Conservation (phyloP, 2,888 invertebrate species). For the Ornithoptera priamus region DNA sequence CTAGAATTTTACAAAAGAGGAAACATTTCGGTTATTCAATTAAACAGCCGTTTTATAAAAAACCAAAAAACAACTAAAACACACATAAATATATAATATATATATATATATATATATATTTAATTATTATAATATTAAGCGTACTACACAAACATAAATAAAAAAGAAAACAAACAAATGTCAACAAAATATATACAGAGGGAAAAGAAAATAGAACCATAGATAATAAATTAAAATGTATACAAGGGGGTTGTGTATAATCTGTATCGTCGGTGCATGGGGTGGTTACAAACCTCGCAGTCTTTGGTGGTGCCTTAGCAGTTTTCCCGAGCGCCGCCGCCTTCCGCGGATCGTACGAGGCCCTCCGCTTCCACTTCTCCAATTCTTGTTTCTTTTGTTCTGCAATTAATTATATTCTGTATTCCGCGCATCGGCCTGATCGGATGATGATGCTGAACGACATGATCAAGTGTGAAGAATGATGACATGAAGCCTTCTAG, state of each 20-base stretch:
- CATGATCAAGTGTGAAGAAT: no score
- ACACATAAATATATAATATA: not conserved
- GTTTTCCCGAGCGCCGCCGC: slow-evolving; percentile 71
- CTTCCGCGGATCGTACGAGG: slow-evolving; percentile 93
- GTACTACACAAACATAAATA: slow-evolving; percentile 24
- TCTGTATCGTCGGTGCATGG: not conserved
- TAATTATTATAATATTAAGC: slow-evolving; percentile 13
- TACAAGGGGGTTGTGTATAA: not conserved
- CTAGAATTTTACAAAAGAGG: slow-evolving; percentile 63
- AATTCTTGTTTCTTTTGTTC: slow-evolving; percentile 87
- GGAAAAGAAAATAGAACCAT: slow-evolving; percentile 6
- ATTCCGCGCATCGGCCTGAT: no score
- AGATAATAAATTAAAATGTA: not conserved
- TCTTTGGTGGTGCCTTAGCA: slow-evolving; percentile 49
- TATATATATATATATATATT: not conserved
- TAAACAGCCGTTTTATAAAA: slow-evolving; percentile 1
- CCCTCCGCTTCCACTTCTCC: slow-evolving; percentile 97
- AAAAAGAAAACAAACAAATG: slow-evolving; percentile 1
- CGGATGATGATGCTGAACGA: no score
- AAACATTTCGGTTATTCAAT: slow-evolving; percentile 30
- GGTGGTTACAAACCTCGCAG: not conserved
- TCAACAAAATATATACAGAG: slow-evolving; percentile 7
- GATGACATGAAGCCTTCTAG: no score
- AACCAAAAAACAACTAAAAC: slow-evolving; percentile 12
- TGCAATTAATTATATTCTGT: slow-evolving; percentile 40